phyloP scores from a whole-genome alignment of 53 echinoderm and acorn worm species.

The Echinometra lucunter region DNA sequence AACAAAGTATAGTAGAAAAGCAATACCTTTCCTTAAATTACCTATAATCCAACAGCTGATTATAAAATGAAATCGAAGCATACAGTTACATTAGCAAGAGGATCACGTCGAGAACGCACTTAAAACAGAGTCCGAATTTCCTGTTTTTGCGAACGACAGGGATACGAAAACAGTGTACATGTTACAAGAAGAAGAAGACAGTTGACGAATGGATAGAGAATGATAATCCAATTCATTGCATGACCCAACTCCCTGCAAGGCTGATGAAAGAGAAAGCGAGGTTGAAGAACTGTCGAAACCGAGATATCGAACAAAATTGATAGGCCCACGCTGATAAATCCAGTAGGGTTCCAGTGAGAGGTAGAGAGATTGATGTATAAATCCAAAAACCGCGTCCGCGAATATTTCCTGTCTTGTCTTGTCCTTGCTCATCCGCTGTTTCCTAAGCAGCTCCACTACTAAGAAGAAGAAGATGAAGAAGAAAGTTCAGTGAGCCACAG shows the following conservation, averaged over 20 bases:
- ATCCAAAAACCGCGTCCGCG: background rate
- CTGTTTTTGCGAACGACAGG: background rate
- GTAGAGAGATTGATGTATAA: background rate
- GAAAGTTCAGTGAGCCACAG: background rate
- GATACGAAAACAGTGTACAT: background rate
- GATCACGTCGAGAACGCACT: background rate
- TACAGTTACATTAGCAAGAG: background rate
- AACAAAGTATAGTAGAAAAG: background rate
- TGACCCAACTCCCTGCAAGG: background rate
- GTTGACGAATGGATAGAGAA: background rate
- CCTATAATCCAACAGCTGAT: background rate
- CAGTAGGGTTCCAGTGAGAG: background rate
- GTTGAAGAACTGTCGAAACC: background rate
- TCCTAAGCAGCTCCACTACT: background rate
- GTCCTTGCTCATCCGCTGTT: background rate
- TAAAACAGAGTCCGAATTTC: background rate
- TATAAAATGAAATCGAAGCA: background rate
- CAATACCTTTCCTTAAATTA: background rate
- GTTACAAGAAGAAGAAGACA: background rate
- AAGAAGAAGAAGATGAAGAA: background rate
- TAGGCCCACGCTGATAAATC: constrained; percentile 17
- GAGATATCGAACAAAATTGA: background rate
- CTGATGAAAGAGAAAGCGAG: background rate
- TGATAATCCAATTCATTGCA: constrained; percentile 24
- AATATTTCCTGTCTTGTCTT: background rate